These are phyloP conservation scores for Cephus nigrinus DNA, from an alignment of 2,888 invertebrate genomes.

Conservation along the genomic window DNA sequence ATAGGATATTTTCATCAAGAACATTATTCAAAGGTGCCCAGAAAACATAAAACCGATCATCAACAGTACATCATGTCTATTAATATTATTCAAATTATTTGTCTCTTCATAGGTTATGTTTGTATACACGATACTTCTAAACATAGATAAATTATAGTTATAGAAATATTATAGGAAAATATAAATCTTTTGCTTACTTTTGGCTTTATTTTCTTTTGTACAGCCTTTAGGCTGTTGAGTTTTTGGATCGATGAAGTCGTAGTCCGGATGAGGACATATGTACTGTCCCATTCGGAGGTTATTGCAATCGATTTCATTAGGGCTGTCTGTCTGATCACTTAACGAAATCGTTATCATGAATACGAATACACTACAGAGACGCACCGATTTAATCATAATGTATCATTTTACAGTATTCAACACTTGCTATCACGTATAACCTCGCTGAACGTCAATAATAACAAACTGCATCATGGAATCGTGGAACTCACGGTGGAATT, in stretches of 20 bases:
- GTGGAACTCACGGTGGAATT: no score
- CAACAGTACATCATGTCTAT: neutral
- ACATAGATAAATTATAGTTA: neutral
- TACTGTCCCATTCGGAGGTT: conserved; percentile 83
- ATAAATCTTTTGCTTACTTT: conserved; percentile 69
- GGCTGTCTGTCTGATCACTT: conserved; percentile 42
- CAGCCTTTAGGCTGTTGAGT: conserved; percentile 91
- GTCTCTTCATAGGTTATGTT: neutral
- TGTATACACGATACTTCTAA: neutral
- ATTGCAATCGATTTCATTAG: conserved; percentile 74
- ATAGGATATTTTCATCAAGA: neutral
- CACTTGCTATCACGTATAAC: neutral
- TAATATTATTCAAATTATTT: neutral
- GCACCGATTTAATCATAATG: conserved; percentile 38
- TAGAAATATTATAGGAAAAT: conserved; percentile 10
- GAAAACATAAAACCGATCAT: neutral
- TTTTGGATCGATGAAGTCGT: conserved; percentile 82
- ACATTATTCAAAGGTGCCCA: no score
- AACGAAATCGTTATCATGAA: conserved; percentile 35
- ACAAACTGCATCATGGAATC: neutral
- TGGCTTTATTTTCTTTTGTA: conserved; percentile 81
- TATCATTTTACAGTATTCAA: conserved; percentile 38
- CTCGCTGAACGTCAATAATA: neutral
- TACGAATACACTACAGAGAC: conserved; percentile 37
- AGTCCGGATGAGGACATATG: conserved; percentile 83